Base-by-base conservation (phyloP, 2,113 vertebrate species). In the Thunnus maccoyii region DNA sequence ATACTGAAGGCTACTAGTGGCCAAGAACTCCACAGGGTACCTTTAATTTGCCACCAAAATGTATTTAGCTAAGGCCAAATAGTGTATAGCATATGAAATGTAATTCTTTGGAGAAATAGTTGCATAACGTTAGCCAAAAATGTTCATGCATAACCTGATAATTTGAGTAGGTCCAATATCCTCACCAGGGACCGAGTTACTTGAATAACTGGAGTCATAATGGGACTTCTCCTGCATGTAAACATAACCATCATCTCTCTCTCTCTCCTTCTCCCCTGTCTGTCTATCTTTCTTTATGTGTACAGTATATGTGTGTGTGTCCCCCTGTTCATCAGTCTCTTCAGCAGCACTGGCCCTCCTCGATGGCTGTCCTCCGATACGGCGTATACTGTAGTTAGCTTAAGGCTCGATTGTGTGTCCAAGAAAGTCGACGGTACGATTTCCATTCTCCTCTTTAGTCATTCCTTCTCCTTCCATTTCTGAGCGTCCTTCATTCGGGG, bases 291-390 rank as follows among this genome's bases (percentile, higher is more conserved):
- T 47, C 3, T 70, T 12, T 56, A 14, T 51, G n/a, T 77, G 32
- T 41, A 41, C 36, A 41, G 36, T 41, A 41, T 41, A 30, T 44
- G 17, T 51, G 57, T 76, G 72, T 61, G 56, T 82, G 11, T 63
- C 32, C 41, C 82, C 46, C 74, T 44, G 15, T 41, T 78, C 58
- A 41, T 83, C 83, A 73, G 68, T 93, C 88, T 94, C 92, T 94
- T 93, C 93, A 94, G 93, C 85, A 94, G 94, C 95, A 96, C 95
- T 95, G 93, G 95, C 95, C 93, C 94, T 95, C 94, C 93, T 88
- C 89, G 94, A 98, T 97, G 97, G 97, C 97, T 98, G 96, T 97
- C 96, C 94, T 96, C 97, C 96, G 93, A 94, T 96, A 96, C 93
- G 92, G 91, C 91, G 81, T 85, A 79, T 86, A 90, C 92, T 91